Evolutionary conservation across 2,797 vertebrate species (phyloP), one percentile per base, ranked within the genome.

Genomic region (Phalanger gymnotis): DNA sequence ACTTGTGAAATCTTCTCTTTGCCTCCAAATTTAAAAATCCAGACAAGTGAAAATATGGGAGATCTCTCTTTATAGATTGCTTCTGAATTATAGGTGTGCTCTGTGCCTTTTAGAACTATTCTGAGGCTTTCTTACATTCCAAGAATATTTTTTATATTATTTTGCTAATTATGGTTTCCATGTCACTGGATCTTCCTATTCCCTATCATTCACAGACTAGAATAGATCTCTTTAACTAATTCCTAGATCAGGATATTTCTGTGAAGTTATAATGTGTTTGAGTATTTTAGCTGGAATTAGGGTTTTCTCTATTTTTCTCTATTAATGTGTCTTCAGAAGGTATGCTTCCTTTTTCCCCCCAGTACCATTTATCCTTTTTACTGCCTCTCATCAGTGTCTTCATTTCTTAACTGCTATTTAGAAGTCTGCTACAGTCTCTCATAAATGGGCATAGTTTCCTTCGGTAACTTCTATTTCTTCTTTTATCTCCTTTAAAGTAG

Each of bases 41-140:
- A 94, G 53, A 93, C 55, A 27, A 90, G 91, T 19, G n/a, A 81
- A 9, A 47, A 92, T 92, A 93, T 54, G 87, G 40, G 5, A 89
- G 30, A 34, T n/a, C 87, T 47, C 93, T 87, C 57, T 96, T 40
- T 81, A 73, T 31, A 92, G 95, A 95, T 93, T 92, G 90, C 51
- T 91, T 93, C n/a, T 92, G 56, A 92, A 57, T 54, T 11, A n/a
- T 73, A 73, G 61, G 13, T n/a, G 19, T n/a, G 12, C 27, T 25
- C 19, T 91, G 25, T 34, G 53, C 56, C 54, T 61, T 54, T 92
- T 40, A 91, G 30, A 92, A 54, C 34, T 52, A 51, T 66, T 34
- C 57, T 91, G 61, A 47, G 34, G n/a, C 54, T 92, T 91, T 94
- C 94, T 96, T 95, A 93, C 73, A 73, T 94, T 96, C 95, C 7